Conservation (phyloP, 2,888 invertebrate species). For the Trachelus iudaicus region DNA sequence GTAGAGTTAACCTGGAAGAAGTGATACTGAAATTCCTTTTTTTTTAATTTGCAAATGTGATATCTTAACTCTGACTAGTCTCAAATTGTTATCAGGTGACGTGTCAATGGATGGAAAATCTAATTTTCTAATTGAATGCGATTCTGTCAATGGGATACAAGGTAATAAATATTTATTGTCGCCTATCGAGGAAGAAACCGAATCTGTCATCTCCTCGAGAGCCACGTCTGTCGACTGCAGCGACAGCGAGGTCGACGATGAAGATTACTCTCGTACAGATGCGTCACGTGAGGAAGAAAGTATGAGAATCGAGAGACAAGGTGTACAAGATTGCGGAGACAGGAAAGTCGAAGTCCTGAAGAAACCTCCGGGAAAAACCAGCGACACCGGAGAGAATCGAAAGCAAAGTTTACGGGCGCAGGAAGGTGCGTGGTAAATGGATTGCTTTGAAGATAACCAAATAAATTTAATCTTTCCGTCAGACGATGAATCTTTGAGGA, state of each 20-base stretch:
- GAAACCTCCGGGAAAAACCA: not conserved
- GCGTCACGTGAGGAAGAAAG: not conserved
- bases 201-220: constrained; percentile 26
- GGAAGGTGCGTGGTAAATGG: not conserved
- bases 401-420: not conserved
- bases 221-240: constrained; percentile 22
- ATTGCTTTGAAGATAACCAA: not conserved
- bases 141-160: not conserved
- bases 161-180: constrained; percentile 23
- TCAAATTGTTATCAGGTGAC: not conserved
- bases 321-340: constrained; percentile 17
- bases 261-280: not conserved
- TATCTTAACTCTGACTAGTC: not conserved
- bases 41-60: not conserved
- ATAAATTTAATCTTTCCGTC: not conserved
- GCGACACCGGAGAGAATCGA: not conserved
- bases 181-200: constrained; percentile 38
- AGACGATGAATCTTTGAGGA: constrained; percentile 3
- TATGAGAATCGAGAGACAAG: constrained; percentile 9
- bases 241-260: constrained; percentile 9
- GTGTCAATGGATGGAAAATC: not conserved
- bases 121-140: not conserved
- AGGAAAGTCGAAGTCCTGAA: not conserved
- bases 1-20: not conserved
- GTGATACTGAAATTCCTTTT: not conserved